Conservation (phyloP, 2,888 invertebrate species). For the Pandemis corylana region DNA sequence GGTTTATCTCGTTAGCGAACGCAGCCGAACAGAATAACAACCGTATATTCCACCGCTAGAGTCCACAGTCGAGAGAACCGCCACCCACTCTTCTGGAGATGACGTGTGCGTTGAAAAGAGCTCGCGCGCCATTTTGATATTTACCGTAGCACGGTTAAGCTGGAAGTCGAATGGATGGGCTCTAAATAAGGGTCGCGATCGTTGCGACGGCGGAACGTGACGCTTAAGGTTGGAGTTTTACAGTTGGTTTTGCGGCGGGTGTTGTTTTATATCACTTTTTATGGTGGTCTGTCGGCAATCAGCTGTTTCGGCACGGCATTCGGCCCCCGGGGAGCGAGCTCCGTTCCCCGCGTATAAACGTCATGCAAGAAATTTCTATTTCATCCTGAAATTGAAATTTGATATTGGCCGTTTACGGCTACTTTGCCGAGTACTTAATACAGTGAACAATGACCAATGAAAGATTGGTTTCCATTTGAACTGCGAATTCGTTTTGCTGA, state of each 20-base stretch:
- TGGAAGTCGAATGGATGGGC: slow-evolving; percentile 52
- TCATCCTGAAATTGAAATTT: slow-evolving; percentile 62
- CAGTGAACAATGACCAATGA: slow-evolving; percentile 15
- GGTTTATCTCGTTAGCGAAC: slow-evolving; percentile 74
- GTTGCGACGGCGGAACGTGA: slow-evolving; percentile 38
- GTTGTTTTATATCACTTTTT: slow-evolving; percentile 69
- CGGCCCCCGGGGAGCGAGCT: slow-evolving; percentile 71
- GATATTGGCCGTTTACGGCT: slow-evolving; percentile 39
- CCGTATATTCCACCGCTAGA: slow-evolving; percentile 49
- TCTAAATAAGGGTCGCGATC: slow-evolving; percentile 63
- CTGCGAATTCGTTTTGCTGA: slow-evolving; percentile 8
- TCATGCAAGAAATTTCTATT: slow-evolving; percentile 64
- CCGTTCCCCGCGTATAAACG: slow-evolving; percentile 51
- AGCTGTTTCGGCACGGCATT: slow-evolving; percentile 81
- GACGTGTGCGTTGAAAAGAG: slow-evolving; percentile 61
- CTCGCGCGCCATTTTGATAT: slow-evolving; percentile 60
- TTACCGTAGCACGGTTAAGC: slow-evolving; percentile 56
- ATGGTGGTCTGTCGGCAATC: slow-evolving; percentile 79
- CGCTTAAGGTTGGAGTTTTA: slow-evolving; percentile 41
- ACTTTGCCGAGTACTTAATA: slow-evolving; percentile 13
- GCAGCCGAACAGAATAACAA: slow-evolving; percentile 47
- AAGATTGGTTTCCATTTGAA: slow-evolving; percentile 12
- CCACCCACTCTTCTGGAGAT: slow-evolving; percentile 62
- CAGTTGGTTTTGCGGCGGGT: slow-evolving; percentile 48
- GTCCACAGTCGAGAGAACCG: slow-evolving; percentile 48